Evolutionary conservation across 37 sponge, comb jelly and placozoan genomes (phyloP).

Genomic region (Spongilla lacustris): DNA sequence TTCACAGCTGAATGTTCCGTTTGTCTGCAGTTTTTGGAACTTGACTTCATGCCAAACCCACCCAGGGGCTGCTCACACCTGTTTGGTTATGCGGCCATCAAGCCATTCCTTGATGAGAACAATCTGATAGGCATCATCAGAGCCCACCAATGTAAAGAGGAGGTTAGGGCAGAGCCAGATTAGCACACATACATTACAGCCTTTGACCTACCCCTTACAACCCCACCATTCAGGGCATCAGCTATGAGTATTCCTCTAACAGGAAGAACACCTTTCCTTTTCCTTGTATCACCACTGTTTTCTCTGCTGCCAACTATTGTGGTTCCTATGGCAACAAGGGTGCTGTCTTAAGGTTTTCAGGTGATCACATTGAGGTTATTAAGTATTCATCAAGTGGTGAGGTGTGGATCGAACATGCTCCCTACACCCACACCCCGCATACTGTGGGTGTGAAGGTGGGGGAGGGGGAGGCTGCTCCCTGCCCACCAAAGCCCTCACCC

Average conservation of each 20-base stretch:
- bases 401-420: slow-evolving; percentile 24
- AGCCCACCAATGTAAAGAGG: slow-evolving; percentile 86
- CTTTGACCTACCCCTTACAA: neutral
- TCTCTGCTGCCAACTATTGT: slow-evolving; percentile 89
- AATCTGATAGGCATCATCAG: slow-evolving; percentile 71
- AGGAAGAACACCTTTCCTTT: slow-evolving; percentile 36
- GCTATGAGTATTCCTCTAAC: slow-evolving; percentile 52
- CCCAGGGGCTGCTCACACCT: slow-evolving; percentile 79
- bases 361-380: slow-evolving; percentile 17
- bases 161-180: slow-evolving; percentile 18
- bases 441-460: neutral
- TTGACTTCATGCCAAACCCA: slow-evolving; percentile 83
- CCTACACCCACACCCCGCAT: too few relatives aligned
- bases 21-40: slow-evolving; percentile 68
- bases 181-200: neutral
- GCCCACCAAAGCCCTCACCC: neutral
- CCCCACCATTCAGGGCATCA: slow-evolving; percentile 42
- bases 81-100: slow-evolving; percentile 70
- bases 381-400: slow-evolving; percentile 37
- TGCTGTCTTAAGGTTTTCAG: slow-evolving; percentile 62
- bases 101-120: slow-evolving; percentile 58
- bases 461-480: neutral
- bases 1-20: neutral
- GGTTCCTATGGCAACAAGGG: slow-evolving; percentile 82
- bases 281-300: slow-evolving; percentile 81